A percentile compares a stretch with the other conserved stretches of the same genome.
phyloP scores from a whole-genome alignment of 2,797 vertebrate genomes.

The Cephalopachus bancanus region DNA sequence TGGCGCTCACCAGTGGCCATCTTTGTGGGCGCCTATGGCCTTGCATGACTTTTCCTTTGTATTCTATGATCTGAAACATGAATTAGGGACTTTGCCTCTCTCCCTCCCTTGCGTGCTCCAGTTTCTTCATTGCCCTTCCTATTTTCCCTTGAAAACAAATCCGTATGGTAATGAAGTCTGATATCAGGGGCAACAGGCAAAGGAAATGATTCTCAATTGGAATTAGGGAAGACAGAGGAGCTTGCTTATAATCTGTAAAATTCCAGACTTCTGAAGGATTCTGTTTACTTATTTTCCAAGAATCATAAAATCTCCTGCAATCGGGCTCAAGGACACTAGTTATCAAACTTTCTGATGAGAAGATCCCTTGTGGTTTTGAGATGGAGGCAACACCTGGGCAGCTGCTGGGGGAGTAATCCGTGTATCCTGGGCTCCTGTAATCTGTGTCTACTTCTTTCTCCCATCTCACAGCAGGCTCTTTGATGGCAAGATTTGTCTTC shows the following conservation, averaged over 20 bases:
- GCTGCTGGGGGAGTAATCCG: accelerated
- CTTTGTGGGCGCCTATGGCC: accelerated
- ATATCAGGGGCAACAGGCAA: background rate
- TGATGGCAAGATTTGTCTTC: background rate
- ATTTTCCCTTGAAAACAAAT: background rate
- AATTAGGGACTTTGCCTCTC: too few species aligned
- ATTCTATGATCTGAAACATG: background rate
- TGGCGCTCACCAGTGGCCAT: background rate
- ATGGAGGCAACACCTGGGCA: accelerated
- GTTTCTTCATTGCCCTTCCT: background rate
- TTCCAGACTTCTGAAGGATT: background rate
- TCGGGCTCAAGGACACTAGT: too few species aligned
- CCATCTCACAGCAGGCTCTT: background rate
- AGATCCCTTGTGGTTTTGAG: accelerated
- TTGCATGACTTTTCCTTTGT: accelerated
- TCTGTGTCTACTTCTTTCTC: background rate
- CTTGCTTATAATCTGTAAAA: background rate
- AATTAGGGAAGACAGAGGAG: background rate
- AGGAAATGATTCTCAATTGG: background rate
- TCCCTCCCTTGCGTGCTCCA: background rate
- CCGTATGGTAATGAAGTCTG: background rate
- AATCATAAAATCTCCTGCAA: background rate
- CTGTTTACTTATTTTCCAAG: background rate
- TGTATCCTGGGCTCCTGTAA: accelerated
- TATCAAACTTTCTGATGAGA: accelerated